Evolutionary conservation across 2,797 vertebrate genomes (phyloP), one percentile per base, ranked within the genome.

Genomic region (Fistularia tabacaria): DNA sequence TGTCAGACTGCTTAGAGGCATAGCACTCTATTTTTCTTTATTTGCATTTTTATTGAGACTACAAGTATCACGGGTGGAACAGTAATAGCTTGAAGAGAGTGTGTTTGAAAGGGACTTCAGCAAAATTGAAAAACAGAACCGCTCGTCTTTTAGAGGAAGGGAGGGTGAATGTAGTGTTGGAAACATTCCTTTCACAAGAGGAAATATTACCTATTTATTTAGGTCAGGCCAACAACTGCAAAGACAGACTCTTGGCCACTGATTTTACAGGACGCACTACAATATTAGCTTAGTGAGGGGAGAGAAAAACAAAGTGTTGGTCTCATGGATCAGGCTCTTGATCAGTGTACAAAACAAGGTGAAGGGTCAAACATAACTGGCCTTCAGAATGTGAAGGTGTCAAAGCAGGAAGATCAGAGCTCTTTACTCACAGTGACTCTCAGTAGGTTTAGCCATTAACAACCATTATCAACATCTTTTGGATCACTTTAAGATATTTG

Each of bases 301-400:
- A 41, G 38, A 43, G 15, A 25, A 45, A n/a, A 53, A 45, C 14
- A 52, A 54, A 38, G 36, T 11, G 11, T 11, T 25, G 45, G 46
- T 13, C 13, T 6, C 47, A 37, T 7, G 38, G 37, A 50, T 13
- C 1, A 40, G 25, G 38, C 44, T 10, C 1, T 15, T 6, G 46
- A 12, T 51, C 62, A 64, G 55, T 67, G 11, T 53, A 52, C 15
- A 46, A 37, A 61, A 69, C 53, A 43, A 56, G 36, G 64, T 57
- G 4, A 66, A 36, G 11, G 49, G 64, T 71, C 59, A 66, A 60
- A 63, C 38, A 60, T 8, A 53, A 37, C n/a, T 49, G 14, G 45
- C 11, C 54, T 55, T 60, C 49, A 51, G 7, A 14, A 13, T 42
- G 58, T 15, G 10, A 8, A 9, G 38, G 55, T 10, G n/a, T n/a